These are phyloP conservation scores for Rhinoraja longicauda DNA, from an alignment of 2,797 vertebrate species.

Conservation along the genomic window DNA sequence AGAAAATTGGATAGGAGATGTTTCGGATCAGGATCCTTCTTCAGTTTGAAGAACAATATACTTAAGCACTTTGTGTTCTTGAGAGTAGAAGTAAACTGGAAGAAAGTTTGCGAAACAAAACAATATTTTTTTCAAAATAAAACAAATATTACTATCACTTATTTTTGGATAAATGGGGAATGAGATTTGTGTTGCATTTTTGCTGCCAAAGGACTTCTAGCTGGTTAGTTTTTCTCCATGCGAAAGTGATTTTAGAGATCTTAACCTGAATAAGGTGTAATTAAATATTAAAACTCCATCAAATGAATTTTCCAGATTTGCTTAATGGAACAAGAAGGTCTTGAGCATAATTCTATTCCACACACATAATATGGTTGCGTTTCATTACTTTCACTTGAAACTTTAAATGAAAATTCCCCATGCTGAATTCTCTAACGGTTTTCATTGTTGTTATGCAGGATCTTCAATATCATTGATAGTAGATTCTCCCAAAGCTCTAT, in stretches of 20 bases:
- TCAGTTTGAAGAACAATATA: too few species aligned
- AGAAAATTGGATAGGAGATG: too few species aligned
- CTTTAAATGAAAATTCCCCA: neutral
- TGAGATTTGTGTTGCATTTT: too few species aligned
- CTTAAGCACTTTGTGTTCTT: too few species aligned
- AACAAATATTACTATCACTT: neutral
- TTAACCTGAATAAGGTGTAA: neutral
- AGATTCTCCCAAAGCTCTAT: neutral
- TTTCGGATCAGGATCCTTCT: too few species aligned
- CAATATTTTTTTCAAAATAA: neutral
- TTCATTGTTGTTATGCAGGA: neutral
- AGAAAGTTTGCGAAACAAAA: too few species aligned
- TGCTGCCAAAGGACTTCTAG: neutral
- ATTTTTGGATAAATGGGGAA: neutral
- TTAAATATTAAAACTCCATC: neutral
- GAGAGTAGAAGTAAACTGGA: too few species aligned
- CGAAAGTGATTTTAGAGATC: neutral
- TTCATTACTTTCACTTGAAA: neutral
- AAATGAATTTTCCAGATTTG: neutral
- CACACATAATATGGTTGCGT: too few species aligned
- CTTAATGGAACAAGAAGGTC: neutral
- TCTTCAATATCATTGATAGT: neutral
- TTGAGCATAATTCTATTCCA: neutral
- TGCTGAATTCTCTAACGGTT: neutral
- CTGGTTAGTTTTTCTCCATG: neutral